Percentiles rank a stretch among this genome's conserved stretches.
Conservation (phyloP, 2,113 vertebrate genomes). For the Craseonycteris thonglongyai region DNA sequence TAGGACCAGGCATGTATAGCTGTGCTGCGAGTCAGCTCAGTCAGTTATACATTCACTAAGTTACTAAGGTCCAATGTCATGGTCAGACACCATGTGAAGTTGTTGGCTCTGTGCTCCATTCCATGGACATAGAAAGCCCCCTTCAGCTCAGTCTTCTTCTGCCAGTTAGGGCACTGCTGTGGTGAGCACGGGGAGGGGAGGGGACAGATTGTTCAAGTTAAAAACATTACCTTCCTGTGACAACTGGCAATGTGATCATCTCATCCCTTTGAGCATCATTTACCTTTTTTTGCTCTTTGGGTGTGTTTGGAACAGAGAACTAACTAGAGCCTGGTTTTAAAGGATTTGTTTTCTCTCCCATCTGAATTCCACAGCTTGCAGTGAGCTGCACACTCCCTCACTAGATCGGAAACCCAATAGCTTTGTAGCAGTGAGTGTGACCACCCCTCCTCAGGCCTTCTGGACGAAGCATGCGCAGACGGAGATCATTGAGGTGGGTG, state of each 20-base stretch:
- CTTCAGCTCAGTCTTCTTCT: neutral
- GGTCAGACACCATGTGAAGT: neutral
- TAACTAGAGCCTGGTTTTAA: conserved; percentile 19
- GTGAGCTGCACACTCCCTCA: conserved; percentile 90
- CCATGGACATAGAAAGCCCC: neutral
- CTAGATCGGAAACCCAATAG: conserved; percentile 96
- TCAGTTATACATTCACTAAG: neutral
- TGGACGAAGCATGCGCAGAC: conserved; percentile 99
- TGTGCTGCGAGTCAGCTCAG: neutral
- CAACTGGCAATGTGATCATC: neutral
- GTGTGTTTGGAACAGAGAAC: neutral
- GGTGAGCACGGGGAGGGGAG: neutral
- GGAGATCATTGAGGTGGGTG: conserved; percentile 96
- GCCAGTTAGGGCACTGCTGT: neutral
- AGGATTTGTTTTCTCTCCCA: neutral
- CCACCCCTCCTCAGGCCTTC: conserved; percentile 97
- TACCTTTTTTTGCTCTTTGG: neutral
- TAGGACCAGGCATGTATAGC: neutral
- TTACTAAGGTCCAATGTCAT: neutral
- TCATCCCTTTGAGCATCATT: neutral
- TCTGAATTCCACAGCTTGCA: conserved; percentile 84
- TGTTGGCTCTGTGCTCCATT: neutral
- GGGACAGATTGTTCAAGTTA: neutral
- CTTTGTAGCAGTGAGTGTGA: conserved; percentile 97
- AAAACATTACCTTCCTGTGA: neutral